Percentiles rank a stretch among this genome's conserved stretches.
phyloP scores from a whole-genome alignment of 2,888 invertebrate genomes.

The Orthosia cruda region DNA sequence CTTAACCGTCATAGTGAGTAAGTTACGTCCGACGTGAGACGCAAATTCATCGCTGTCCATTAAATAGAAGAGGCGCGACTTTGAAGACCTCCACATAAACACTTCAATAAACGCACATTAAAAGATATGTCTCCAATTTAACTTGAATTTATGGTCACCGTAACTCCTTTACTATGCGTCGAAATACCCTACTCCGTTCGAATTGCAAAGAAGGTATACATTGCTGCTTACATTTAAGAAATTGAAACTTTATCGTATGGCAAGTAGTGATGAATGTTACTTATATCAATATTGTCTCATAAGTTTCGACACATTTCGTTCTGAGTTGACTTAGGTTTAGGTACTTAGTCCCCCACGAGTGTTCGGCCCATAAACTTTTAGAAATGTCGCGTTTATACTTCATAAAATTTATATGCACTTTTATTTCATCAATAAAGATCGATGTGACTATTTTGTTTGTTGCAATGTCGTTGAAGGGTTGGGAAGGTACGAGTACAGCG shows the following conservation, averaged over 20 bases:
- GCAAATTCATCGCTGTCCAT: conserved; percentile 79
- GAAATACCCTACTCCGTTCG: conserved; percentile 38
- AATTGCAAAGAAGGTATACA: conserved; percentile 41
- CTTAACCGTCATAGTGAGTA: conserved; percentile 26
- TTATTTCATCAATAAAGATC: conserved; percentile 89
- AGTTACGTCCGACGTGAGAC: conserved; percentile 66
- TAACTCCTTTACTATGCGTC: conserved; percentile 78
- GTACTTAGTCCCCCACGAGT: conserved; percentile 82
- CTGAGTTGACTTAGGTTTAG: conserved; percentile 75
- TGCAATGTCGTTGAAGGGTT: conserved; percentile 70
- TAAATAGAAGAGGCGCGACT: conserved; percentile 77
- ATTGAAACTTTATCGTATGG: not conserved
- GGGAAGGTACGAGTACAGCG: conserved; percentile 34
- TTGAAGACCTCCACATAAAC: conserved; percentile 84
- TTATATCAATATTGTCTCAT: conserved; percentile 27
- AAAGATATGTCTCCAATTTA: conserved; percentile 90
- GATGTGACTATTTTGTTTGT: conserved; percentile 87
- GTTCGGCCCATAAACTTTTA: conserved; percentile 86
- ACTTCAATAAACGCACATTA: conserved; percentile 89
- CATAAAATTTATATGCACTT: conserved; percentile 91
- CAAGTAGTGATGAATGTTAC: conserved; percentile 24
- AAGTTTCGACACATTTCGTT: conserved; percentile 38
- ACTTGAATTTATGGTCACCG: conserved; percentile 88
- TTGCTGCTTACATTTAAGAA: conserved; percentile 21
- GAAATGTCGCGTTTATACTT: conserved; percentile 89